Percentiles rank a stretch among this genome's conserved stretches.
Evolutionary conservation across 2,888 invertebrate genomes (phyloP).

Genomic region (Caenorhabditis sp.): DNA sequence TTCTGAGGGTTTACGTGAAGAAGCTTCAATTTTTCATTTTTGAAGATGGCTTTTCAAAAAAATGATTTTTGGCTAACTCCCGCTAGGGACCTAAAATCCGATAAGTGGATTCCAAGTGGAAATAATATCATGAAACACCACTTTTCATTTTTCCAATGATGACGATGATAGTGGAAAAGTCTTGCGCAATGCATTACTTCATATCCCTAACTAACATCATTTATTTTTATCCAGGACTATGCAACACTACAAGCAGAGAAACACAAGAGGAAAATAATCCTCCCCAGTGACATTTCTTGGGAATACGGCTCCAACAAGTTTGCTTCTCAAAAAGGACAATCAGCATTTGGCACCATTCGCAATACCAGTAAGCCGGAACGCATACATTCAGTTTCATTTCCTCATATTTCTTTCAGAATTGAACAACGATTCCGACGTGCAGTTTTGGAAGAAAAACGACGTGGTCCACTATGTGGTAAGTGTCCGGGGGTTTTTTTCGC

Average conservation of each 20-base stretch:
- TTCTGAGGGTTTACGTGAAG: no score
- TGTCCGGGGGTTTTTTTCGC: not conserved
- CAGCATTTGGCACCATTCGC: conserved; percentile 75
- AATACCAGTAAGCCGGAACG: conserved; percentile 65
- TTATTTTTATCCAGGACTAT: conserved; percentile 69
- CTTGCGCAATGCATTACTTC: no score
- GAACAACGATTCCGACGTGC: conserved; percentile 28
- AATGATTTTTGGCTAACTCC: no score
- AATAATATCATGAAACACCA: no score
- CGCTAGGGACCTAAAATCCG: no score
- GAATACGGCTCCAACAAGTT: conserved; percentile 81
- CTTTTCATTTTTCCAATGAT: no score
- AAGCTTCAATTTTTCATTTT: no score
- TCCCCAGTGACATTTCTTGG: conserved; percentile 79
- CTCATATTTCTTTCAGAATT: not conserved
- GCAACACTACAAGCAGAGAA: conserved; percentile 73
- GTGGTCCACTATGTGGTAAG: conserved; percentile 20
- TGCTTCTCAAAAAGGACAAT: conserved; percentile 78
- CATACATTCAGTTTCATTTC: not conserved
- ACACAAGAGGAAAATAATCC: conserved; percentile 72
- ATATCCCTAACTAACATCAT: no score
- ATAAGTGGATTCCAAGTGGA: no score
- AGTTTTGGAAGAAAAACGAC: conserved; percentile 73
- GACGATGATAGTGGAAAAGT: no score
- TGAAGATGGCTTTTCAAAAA: no score